Evolutionary conservation across 2,888 invertebrate genomes (phyloP), one percentile per base, ranked within the genome.

Genomic region (Pteria penguin): DNA sequence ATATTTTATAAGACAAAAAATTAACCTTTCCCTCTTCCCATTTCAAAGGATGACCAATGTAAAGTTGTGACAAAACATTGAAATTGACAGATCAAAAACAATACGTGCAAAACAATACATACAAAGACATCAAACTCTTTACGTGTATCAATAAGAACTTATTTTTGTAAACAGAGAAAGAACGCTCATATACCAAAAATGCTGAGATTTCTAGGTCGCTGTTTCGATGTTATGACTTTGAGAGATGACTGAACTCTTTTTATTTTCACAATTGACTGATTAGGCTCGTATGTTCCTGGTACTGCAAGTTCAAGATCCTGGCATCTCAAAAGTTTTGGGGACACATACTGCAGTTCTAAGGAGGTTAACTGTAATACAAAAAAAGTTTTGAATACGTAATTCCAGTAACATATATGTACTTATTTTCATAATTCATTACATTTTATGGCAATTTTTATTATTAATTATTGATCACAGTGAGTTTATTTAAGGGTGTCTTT

Each of bases 171-270:
- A 5, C 31, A 29, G 1, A 26, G 18, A 26, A 2, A 31, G n/a
- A 11, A 0, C n/a, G 29, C 1, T 22, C 14, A 66, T 87, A 82
- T 84, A 94, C 95, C 95, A 92, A 94, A 94, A 79, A 99, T 97
- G 91, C 96, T 96, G 2, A 99, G 94, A 83, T 99, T 98, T 45
- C 99, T 94, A 0, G 99, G 99, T 2, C 99, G 94, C 92, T 99
- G 99, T 92, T 99, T 99, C 0, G 98, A 98, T 0, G 97, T 97
- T 87, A 99, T 99, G 4, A 99, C 97, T 93, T 97, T 97, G 82
- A 98, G 93, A 57, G 96, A 96, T 88, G 96, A 96, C 92, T 97
- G 96, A 87, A 98, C 97, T 88, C 96, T 95, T 27, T 96, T 95
- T 82, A 99, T 98, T 82, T 96, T 94, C 76, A 98, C 91, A 36